phyloP scores from a whole-genome alignment of 2,113 vertebrate genomes.

The Gallinago jamesoni region DNA sequence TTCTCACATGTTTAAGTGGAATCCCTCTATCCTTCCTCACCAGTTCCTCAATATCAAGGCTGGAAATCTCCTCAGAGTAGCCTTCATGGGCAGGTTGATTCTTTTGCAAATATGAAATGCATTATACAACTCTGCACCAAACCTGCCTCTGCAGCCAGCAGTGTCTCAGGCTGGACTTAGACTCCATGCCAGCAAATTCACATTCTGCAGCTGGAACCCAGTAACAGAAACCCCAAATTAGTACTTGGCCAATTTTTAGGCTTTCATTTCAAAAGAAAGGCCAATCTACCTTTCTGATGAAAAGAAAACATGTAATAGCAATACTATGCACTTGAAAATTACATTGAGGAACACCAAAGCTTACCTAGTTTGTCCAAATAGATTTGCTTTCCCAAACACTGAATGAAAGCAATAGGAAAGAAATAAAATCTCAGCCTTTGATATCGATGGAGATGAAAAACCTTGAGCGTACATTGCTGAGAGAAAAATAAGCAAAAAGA shows the following conservation, averaged over 20 bases:
- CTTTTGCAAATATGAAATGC: neutral
- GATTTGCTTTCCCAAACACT: neutral
- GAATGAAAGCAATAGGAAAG: neutral
- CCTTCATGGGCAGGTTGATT: neutral
- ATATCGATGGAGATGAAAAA: neutral
- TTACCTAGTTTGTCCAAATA: neutral
- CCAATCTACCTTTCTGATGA: neutral
- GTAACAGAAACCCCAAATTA: neutral
- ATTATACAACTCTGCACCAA: neutral
- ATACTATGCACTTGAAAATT: neutral
- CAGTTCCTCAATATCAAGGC: neutral
- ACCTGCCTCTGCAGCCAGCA: neutral
- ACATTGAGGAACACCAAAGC: neutral
- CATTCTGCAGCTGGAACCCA: neutral
- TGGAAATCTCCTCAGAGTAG: neutral
- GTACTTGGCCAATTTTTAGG: neutral
- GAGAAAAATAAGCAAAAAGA: neutral
- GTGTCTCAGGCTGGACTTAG: neutral
- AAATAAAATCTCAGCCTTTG: neutral
- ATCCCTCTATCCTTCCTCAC: neutral
- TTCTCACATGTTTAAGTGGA: neutral
- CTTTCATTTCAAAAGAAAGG: neutral
- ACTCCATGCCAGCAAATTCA: neutral
- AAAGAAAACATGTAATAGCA: neutral
- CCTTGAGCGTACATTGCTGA: neutral